Conservation (phyloP, 2,797 vertebrate genomes). For the Chaunax sp. region DNA sequence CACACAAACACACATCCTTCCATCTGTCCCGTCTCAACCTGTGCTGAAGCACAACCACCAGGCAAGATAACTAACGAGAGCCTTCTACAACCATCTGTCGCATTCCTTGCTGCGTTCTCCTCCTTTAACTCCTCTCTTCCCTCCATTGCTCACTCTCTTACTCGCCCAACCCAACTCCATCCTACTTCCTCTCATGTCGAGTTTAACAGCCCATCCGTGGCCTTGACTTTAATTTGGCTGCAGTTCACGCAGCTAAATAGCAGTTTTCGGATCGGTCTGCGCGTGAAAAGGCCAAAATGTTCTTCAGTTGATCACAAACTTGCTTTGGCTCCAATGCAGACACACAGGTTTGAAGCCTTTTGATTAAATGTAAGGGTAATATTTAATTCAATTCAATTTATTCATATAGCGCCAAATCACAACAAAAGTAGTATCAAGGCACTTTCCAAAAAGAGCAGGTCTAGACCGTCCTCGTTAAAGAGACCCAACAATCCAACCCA, state of each 20-base stretch:
- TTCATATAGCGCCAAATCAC: no score
- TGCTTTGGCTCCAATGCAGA: constrained; percentile 29
- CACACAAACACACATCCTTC: constrained; percentile 79
- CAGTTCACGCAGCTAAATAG: constrained; percentile 37
- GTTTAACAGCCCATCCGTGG: constrained; percentile 36
- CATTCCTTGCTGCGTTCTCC: constrained; percentile 69
- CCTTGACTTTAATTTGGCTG: constrained; percentile 56
- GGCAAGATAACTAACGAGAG: constrained; percentile 83
- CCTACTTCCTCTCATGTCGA: constrained; percentile 31
- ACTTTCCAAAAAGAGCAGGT: no score
- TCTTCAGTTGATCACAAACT: constrained; percentile 31
- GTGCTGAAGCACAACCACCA: constrained; percentile 81
- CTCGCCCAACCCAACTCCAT: constrained; percentile 6
- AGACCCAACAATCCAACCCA: no score
- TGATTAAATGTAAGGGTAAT: constrained; percentile 41
- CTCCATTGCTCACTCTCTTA: constrained; percentile 47
- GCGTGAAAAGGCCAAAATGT: constrained; percentile 57
- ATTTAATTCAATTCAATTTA: no score
- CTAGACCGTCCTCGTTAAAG: no score
- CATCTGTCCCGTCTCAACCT: constrained; percentile 87
- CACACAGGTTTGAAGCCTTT: constrained; percentile 22
- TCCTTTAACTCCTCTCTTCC: constrained; percentile 53
- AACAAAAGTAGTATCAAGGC: no score
- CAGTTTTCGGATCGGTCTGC: constrained; percentile 51
- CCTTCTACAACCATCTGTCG: constrained; percentile 86